Base-by-base conservation (phyloP, 2,888 invertebrate species). In the Camptogramma bilineatum region DNA sequence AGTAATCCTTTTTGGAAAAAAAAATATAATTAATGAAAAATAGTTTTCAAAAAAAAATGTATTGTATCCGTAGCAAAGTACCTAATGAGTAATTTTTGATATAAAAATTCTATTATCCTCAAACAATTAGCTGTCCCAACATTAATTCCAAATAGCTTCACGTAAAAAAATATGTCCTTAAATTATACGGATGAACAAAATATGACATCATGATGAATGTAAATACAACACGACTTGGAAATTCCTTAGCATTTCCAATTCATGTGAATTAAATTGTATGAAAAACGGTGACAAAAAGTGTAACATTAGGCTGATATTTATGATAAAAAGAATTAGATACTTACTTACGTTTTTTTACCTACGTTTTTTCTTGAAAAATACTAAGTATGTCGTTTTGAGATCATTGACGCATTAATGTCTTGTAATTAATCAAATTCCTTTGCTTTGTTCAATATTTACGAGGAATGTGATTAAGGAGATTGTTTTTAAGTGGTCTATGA, bases 191-290 rank as follows among this genome's bases (percentile, higher is more conserved):
- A 62, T 67, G 53, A 63, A 56, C 52, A 44, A 59, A n/a, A n/a
- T n/a, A 53, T 57, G 60, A 55, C 62, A 67, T 67, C 66, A 68
- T 63, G 34, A 39, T 48, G 19, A 48, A 46, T 60, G 52, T n/a
- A 19, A 7, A 1, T 39, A 39, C 34, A 39, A 39, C 46, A 59
- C 51, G 24, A 46, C 8, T 60, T 19, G 39, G 52, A 64, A 54
- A 60, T 64, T 28, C 59, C 51, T 34, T 39, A 24, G n/a, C 34
- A 9, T 59, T 46, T 52, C n/a, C 31, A 46, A 31, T 56, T 48
- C 48, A 19, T 39, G n/a, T 46, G 55, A 46, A 51, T 31, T 1
- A 19, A 13, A 18, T 46, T 46, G 46, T 13, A 13, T 19, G 18
- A 31, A 55, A 17, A 44, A 44, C 44, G 5, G 4, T 44, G 16